Base-by-base conservation (phyloP, 1,140 invertebrate genomes). In the Danaus plexippus region DNA sequence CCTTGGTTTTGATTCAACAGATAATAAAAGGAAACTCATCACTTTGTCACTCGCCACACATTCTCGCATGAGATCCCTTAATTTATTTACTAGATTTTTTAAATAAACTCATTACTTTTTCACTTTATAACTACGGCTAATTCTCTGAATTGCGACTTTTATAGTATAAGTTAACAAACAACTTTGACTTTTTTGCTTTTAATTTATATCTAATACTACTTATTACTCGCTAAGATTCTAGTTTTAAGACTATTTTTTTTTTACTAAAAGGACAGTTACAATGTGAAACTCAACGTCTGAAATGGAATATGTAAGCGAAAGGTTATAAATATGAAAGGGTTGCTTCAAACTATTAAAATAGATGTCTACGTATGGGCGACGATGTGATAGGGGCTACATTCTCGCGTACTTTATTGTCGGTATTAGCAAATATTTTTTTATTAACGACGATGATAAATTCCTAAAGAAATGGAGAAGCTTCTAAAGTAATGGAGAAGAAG, bases 111-210 rank as follows among this genome's bases (percentile, higher is more conserved):
- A 67, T 82, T 84, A 78, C 64, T 57, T 71, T 73, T 74, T 66
- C 51, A 64, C 67, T 73, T 79, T 73, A 77, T 71, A 69, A 73
- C 80, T 85, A 82, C 77, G 73, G 69, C 78, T 84, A 84, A 78
- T 70, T 70, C 75, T 85, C 82, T 84, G 82, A 84, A 85, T 82
- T 81, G 80, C 80, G 82, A 74, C 62, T 82, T 81, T 79, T 81
- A 78, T 80, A 67, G 69, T 80, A 73, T 73, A 77, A 74, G 73
- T 85, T 82, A 85, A 84, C 82, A 84, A 85, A 80, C 82, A 85
- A 85, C 76, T 85, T 82, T 82, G 75, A 77, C 22, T 32, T 77
- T 76, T 68, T 74, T 75, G 66, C 73, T 76, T 73, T 70, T 75
- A 75, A 71, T 80, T 80, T 77, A 78, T 71, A 61, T 68, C 68